Evolutionary conservation across 2,888 invertebrate species (phyloP).

Genomic region (Erebia ligea): DNA sequence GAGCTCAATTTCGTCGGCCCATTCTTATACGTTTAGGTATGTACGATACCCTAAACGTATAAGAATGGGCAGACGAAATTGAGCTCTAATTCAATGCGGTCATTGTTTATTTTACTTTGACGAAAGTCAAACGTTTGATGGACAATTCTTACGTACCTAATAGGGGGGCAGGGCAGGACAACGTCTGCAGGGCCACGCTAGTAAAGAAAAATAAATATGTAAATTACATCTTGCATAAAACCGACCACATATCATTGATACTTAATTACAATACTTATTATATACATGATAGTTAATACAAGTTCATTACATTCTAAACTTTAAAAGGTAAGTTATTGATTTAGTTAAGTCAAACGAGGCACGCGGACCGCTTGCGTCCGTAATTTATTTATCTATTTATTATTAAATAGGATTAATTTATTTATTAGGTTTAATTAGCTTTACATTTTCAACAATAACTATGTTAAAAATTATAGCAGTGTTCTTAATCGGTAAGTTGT

Average conservation of each 20-base stretch:
- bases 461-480: conserved; percentile 59
- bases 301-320: conserved; percentile 59
- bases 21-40: too few species aligned
- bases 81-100: too few species aligned
- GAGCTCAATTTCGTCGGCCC: too few species aligned
- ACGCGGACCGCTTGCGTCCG: conserved; percentile 46
- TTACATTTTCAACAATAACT: conserved; percentile 41
- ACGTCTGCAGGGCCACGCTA: too few species aligned
- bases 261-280: not conserved
- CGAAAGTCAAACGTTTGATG: too few species aligned
- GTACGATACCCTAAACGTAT: too few species aligned
- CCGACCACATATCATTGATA: conserved; percentile 26
- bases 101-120: too few species aligned
- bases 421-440: conserved; percentile 38
- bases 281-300: conserved; percentile 6
- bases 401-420: conserved; percentile 42
- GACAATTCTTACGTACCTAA: too few species aligned
- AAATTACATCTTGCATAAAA: conserved; percentile 18
- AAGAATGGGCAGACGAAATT: too few species aligned
- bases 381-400: conserved; percentile 45
- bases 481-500: conserved; percentile 58
- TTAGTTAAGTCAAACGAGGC: conserved; percentile 53
- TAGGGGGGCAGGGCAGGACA: too few species aligned
- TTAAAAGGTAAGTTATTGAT: conserved; percentile 59
- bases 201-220: too few species aligned